Base-by-base conservation (phyloP, 1,140 invertebrate species). In the Tyrophagus putrescentiae region DNA sequence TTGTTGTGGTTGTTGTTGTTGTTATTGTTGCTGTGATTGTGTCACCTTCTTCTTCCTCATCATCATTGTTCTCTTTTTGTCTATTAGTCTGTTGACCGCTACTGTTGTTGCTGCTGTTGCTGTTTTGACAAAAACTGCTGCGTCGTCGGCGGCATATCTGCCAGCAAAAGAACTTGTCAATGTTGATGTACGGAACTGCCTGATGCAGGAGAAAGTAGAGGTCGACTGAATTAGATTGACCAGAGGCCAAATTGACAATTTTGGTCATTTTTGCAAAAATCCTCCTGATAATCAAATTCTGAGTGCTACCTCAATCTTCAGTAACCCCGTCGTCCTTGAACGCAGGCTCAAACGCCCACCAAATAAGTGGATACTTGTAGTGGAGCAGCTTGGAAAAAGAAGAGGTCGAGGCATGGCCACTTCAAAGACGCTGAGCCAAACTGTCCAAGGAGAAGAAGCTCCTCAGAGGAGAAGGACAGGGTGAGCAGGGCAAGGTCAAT, bases 121-220 rank as follows among this genome's bases (percentile, higher is more conserved):
- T 18, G 18, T 7, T 9, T 48, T 21, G 39, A 23, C n/a, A 57
- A 6, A 25, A 32, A 58, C n/a, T 32, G 7, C 44, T 7, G 18
- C 32, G 33, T 70, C 70, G 70, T 67, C n/a, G 64, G 61, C 31
- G n/a, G 11, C 45, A 42, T 32, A 52, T 33, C 29, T 34, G 50
- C 23, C 33, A 33, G 39, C 45, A 3, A 23, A 52, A 28, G 4
- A 33, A 64, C 7, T 62, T 42, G n/a, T 27, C 23, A 31, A 33
- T 63, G 62, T 34, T 39, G 6, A 60, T 34, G 27, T 27, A 54
- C 32, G 52, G 52, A 27, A 54, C 39, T 13, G 28, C 25, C 4
- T 54, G 52, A 23, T 54, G 52, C 13, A 54, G 28, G 5, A 54
- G 25, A 11, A 16, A 27, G 39, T 54, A 54, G 39, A 54, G 13